These are phyloP conservation scores for Sternotherus odoratus DNA, from an alignment of 2,797 vertebrate species.

Conservation along the genomic window DNA sequence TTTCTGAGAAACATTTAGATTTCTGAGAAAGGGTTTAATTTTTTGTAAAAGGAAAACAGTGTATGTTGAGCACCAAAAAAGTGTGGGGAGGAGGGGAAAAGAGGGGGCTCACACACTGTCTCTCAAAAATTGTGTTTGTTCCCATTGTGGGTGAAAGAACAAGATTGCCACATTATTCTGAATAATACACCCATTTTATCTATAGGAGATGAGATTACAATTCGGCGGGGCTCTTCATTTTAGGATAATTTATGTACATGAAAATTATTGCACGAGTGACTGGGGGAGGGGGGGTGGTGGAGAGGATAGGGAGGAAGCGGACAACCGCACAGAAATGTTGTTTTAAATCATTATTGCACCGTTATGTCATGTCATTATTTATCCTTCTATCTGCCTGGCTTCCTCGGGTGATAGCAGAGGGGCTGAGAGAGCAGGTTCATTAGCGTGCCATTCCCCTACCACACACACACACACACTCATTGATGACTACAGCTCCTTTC, in stretches of 20 bases:
- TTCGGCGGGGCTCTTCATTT: conserved; percentile 46
- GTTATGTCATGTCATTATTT: background rate
- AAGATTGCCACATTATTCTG: background rate
- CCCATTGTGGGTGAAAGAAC: background rate
- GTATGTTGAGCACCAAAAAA: background rate
- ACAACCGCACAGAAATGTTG: conserved; percentile 37
- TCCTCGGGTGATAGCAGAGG: background rate
- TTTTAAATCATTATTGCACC: conserved; percentile 16
- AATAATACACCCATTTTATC: conserved; percentile 58
- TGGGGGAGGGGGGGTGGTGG: fast-evolving
- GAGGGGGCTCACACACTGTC: conserved; percentile 23
- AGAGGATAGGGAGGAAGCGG: background rate
- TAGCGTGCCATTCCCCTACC: background rate
- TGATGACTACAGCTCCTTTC: background rate
- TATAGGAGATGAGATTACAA: background rate
- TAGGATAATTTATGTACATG: background rate
- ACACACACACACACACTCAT: background rate
- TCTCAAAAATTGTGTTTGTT: conserved; percentile 25
- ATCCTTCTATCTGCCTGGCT: background rate
- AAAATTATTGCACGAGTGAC: conserved; percentile 14
- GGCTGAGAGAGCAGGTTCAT: background rate
- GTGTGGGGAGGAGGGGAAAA: conserved; percentile 33
- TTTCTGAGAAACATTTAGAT: conserved; percentile 71
- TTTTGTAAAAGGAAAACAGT: conserved; percentile 52
- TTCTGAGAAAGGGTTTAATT: conserved; percentile 49